These are phyloP conservation scores for Lepetodrilus schrolli DNA, from an alignment of 2,888 invertebrate species.

Conservation along the genomic window DNA sequence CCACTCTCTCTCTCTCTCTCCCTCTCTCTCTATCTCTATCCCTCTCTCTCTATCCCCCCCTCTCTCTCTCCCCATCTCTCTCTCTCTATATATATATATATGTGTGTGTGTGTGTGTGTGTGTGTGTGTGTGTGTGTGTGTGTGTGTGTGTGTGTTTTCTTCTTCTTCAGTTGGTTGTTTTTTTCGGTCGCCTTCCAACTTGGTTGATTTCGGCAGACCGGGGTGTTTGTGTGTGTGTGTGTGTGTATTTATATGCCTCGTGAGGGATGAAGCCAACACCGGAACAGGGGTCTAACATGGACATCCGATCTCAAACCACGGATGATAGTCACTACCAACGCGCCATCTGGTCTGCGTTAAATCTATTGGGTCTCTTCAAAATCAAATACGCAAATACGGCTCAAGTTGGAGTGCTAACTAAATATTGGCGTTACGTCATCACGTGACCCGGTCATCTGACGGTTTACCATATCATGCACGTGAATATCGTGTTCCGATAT, in stretches of 20 bases:
- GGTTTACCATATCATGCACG: not conserved
- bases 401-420: not conserved
- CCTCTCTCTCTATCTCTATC: too few species aligned
- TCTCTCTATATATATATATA: too few species aligned
- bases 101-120: too few species aligned
- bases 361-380: not conserved
- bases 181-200: not conserved
- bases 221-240: too few species aligned
- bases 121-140: not conserved
- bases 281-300: not conserved
- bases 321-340: not conserved
- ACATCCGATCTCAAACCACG: not conserved
- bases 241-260: too few species aligned
- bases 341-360: not conserved
- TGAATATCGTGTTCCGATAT: too few species aligned
- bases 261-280: not conserved
- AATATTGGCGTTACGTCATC: not conserved
- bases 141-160: not conserved
- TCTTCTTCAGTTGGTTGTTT: not conserved
- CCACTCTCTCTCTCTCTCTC: too few species aligned
- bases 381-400: constrained; percentile 7
- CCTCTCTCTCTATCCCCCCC: too few species aligned
- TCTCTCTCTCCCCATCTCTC: too few species aligned
- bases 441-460: not conserved
- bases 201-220: too few species aligned